A percentile compares a stretch with the other conserved stretches of the same genome.
These are phyloP conservation scores for Oxyruncus cristatus DNA, from an alignment of 2,113 vertebrate species.

Conservation along the genomic window DNA sequence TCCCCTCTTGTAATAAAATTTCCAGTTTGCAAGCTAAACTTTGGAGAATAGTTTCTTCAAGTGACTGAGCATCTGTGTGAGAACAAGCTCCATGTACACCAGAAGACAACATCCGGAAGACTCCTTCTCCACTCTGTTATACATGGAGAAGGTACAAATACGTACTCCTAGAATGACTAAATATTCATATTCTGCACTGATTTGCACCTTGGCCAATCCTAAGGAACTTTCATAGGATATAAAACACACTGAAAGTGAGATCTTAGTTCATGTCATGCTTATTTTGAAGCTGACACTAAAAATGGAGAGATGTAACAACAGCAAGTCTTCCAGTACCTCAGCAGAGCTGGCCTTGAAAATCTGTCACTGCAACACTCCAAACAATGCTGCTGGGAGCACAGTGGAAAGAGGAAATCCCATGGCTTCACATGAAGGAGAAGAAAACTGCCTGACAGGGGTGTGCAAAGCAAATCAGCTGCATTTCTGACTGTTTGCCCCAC, in stretches of 20 bases:
- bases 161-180: neutral
- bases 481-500: neutral
- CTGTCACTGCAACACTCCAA: neutral
- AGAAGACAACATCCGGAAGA: neutral
- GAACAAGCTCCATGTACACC: neutral
- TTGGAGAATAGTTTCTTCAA: neutral
- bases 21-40: neutral
- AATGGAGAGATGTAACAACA: neutral
- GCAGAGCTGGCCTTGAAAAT: neutral
- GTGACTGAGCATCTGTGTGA: fast-evolving
- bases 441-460: neutral
- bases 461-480: neutral
- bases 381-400: fast-evolving
- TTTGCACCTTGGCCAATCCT: neutral
- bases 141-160: neutral
- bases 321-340: neutral
- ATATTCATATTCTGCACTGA: neutral
- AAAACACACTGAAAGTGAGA: neutral
- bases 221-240: neutral
- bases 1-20: neutral
- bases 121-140: neutral
- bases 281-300: neutral
- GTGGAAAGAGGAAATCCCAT: neutral
- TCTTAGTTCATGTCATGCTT: neutral
- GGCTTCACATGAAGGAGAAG: neutral